Conservation (phyloP, 2,797 vertebrate species). For the Sebastes aleutianus region DNA sequence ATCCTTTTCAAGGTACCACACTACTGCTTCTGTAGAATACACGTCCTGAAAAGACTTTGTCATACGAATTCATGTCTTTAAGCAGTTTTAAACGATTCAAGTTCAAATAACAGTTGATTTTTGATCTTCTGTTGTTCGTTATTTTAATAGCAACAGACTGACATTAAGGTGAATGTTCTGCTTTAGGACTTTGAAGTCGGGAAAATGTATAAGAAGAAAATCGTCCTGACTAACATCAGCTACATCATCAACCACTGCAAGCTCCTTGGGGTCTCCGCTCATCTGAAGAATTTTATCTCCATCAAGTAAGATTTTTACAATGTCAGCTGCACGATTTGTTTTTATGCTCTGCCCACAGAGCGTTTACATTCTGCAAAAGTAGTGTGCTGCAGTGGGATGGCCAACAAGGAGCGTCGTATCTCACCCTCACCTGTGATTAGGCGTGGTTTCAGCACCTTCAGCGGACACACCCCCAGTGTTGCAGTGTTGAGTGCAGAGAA, state of each 20-base stretch:
- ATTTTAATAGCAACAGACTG: background rate
- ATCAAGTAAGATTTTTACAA: conserved; percentile 76
- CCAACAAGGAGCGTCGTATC: fast-evolving
- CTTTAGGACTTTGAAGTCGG: conserved; percentile 92
- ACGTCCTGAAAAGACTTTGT: background rate
- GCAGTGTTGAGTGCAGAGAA: too few relatives aligned
- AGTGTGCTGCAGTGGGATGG: too few relatives aligned
- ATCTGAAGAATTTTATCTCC: conserved; percentile 83
- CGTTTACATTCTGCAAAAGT: too few relatives aligned
- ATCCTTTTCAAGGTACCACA: conserved; percentile 89
- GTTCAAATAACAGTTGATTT: background rate
- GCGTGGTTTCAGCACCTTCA: fast-evolving
- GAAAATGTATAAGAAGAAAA: conserved; percentile 88
- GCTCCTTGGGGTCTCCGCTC: conserved; percentile 81
- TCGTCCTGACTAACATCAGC: conserved; percentile 86
- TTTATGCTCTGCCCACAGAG: too few relatives aligned
- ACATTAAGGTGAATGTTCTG: background rate
- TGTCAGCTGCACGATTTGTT: too few relatives aligned
- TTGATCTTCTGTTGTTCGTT: background rate
- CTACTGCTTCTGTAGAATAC: background rate
- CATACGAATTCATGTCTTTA: background rate
- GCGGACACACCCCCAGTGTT: too few relatives aligned
- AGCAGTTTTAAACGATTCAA: background rate
- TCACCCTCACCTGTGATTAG: too few relatives aligned
- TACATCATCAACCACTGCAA: conserved; percentile 85